Evolutionary conservation across 2,113 vertebrate species (phyloP).

Genomic region (Paraplagusia blochii): DNA sequence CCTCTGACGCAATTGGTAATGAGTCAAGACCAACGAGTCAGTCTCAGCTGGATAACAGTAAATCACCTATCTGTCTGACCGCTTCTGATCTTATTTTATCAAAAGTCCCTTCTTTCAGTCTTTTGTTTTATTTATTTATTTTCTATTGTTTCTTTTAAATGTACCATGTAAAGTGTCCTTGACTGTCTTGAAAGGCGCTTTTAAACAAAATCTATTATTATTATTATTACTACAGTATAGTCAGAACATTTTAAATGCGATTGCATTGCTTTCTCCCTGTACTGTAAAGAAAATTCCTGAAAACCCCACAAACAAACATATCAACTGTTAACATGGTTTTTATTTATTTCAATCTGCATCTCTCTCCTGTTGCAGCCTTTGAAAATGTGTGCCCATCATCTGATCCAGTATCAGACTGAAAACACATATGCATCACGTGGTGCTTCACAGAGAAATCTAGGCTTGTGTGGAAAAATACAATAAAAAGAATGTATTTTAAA

Average conservation of each 20-base stretch:
- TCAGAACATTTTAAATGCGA: constrained; percentile 22
- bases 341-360: constrained; percentile 1
- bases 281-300: constrained; percentile 1
- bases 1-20: constrained; percentile 47
- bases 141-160: too few species aligned
- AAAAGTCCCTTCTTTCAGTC: constrained; percentile 7
- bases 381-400: constrained; percentile 33
- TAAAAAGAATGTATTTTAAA: constrained; percentile 29
- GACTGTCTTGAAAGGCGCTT: too few species aligned
- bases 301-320: constrained; percentile 12
- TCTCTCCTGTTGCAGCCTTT: constrained; percentile 37
- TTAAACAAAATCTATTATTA: too few species aligned
- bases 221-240: too few species aligned
- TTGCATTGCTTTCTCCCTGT: neutral
- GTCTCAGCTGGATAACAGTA: neutral
- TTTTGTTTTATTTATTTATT: too few species aligned
- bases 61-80: too few species aligned
- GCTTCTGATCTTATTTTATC: constrained; percentile 15
- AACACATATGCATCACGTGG: neutral
- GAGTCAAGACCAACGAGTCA: constrained; percentile 5
- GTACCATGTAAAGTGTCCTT: too few species aligned
- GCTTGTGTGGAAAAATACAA: constrained; percentile 5
- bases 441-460: neutral
- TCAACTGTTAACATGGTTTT: constrained; percentile 14
- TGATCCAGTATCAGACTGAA: neutral